Evolutionary conservation across 2,113 vertebrate species (phyloP), one percentile per base, ranked within the genome.

Genomic region (Bostrychus sinensis): DNA sequence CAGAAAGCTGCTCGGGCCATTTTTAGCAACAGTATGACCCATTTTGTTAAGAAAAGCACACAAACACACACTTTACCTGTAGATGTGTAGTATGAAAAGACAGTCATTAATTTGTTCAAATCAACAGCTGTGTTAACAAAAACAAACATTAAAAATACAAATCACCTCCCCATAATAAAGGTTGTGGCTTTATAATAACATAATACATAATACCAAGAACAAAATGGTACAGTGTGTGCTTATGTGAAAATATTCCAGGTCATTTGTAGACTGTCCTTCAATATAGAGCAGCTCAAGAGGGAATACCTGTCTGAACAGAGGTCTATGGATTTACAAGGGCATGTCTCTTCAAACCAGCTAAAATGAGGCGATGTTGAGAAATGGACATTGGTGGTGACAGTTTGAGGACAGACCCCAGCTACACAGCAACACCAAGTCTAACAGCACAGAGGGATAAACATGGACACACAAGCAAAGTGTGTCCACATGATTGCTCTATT

Each of bases 311-410:
- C 17, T 41, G 4, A 19, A 64, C 5, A 51, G 26, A 45, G 13
- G 32, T 53, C 7, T 22, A 2, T 56, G 14, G 34, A 41, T 38
- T 39, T 59, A 7, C 11, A 7, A 39, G 12, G 12, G 46, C 54
- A 30, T 7, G 16, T 4, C 39, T 66, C 60, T 32, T 77, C 43
- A 41, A 13, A 64, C 62, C 59, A 43, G 55, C 50, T 62, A 7
- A 37, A 25, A 46, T 61, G 32, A 62, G 58, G 11, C 66, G 73
- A 62, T 41, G 73, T 64, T 78, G 48, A 65, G 62, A 73, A 65
- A 17, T 22, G 20, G 20, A 45, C 56, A 48, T 30, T 17, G 53
- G 53, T 66, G 75, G 48, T 72, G 22, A 11, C 42, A 57, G 59
- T 77, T 73, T 48, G 57, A 72, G 70, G 67, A 75, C 64, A 13